A percentile compares a stretch with the other conserved stretches of the same genome.
Conservation (phyloP, 2,113 vertebrate genomes). For the Amblyornis subalaris region DNA sequence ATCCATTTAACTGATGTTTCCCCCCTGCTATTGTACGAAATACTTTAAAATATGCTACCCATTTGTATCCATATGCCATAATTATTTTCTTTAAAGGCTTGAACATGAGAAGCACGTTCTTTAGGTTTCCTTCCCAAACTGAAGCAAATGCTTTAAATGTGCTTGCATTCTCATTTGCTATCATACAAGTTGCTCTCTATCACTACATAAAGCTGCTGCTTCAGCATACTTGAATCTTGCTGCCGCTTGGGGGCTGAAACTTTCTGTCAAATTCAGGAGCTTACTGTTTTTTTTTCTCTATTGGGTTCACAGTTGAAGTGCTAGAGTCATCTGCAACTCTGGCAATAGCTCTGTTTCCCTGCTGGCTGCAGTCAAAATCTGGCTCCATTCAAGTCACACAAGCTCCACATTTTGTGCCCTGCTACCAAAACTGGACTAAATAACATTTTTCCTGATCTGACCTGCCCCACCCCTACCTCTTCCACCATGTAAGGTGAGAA, state of each 20-base stretch:
- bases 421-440: not conserved
- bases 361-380: not conserved
- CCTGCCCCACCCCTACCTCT: not conserved
- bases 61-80: not conserved
- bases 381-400: not conserved
- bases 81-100: not conserved
- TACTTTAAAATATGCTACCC: not conserved
- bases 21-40: not conserved
- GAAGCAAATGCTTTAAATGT: not conserved
- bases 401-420: not conserved
- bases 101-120: not conserved
- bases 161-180: not conserved
- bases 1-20: not conserved
- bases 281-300: not conserved
- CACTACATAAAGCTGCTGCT: not conserved
- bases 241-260: not conserved
- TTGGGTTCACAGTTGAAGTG: not conserved
- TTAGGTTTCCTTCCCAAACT: not conserved
- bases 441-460: not conserved
- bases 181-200: not conserved
- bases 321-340: not conserved
- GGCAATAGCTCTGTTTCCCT: not conserved
- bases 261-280: not conserved
- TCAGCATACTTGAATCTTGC: not conserved
- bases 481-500: not conserved